Evolutionary conservation across 2,113 vertebrate genomes (phyloP), one percentile per base, ranked within the genome.

Genomic region (Psilopsiagon aurifrons): DNA sequence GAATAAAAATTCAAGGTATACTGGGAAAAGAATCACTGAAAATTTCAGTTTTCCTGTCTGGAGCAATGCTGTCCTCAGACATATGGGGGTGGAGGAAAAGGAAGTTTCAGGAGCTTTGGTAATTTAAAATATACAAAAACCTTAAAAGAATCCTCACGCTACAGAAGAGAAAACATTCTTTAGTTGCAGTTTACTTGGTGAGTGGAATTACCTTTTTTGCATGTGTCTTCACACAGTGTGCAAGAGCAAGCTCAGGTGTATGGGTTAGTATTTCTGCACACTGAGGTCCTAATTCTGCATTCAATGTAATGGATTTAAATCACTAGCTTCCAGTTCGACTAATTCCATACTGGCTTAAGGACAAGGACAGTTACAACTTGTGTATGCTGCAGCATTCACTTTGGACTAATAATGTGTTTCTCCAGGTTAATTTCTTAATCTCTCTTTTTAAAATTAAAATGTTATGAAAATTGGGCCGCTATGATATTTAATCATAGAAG

Each of bases 1-100:
- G 94, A 97, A 92, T 97, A 98, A 97, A 97, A 95, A 92, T 95
- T 95, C 59, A 54, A 91, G 94, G 96, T 93, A 92, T 95, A 89
- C 94, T 94, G 90, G 79, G 95, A 91, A 95, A 94, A 89, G 81
- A 82, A 92, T 93, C 60, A 52, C 78, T 86, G 79, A 78, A 95
- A 89, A 87, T 93, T 86, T 87, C 86, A 75, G 4, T 44, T 86
- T 91, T 89, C 70, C 49, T 89, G 13, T 86, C 59, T 92, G 39
- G 44, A 82, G 31, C 31, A 88, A 41, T 60, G 24, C 51, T 75
- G 28, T 55, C 44, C 29, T 93, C 33, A 14, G 10, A 66, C 24
- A 31, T 46, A 49, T 2, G 28, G 17, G 17, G 39, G 71, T 15
- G 33, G 23, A 39, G 27, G 29, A 59, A 57, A 87, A 73, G 49